A percentile compares a stretch with the other conserved stretches of the same genome.
These are phyloP conservation scores for Spongilla lacustris DNA, from an alignment of 37 sponge, comb jelly and placozoan genomes.

Conservation along the genomic window DNA sequence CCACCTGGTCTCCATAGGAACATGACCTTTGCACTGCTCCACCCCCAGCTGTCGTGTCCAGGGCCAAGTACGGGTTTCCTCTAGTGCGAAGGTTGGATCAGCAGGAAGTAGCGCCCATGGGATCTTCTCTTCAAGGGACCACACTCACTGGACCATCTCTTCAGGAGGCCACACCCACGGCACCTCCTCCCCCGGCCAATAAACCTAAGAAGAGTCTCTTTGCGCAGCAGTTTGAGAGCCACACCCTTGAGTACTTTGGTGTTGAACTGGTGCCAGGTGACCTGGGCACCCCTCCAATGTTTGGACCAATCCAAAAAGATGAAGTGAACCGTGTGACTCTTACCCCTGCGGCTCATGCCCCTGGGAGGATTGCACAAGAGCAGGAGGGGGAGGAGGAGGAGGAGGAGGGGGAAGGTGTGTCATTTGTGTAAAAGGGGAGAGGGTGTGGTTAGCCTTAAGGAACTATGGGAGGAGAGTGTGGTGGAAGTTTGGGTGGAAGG, in stretches of 20 bases:
- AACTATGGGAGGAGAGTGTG: neutral
- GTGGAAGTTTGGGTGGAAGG: neutral
- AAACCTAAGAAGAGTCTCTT: slow-evolving; percentile 62
- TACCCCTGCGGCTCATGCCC: neutral
- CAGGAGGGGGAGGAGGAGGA: neutral
- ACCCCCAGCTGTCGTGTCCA: neutral
- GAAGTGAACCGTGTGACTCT: neutral
- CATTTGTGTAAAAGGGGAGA: neutral
- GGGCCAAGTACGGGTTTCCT: slow-evolving; percentile 55
- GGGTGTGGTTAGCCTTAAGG: neutral
- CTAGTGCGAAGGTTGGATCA: slow-evolving; percentile 34
- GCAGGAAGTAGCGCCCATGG: neutral
- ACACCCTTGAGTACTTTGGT: slow-evolving; percentile 46
- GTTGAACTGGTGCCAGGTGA: slow-evolving; percentile 26
- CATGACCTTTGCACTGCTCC: neutral
- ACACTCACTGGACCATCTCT: neutral
- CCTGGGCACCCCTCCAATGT: slow-evolving; percentile 15
- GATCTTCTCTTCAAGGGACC: neutral
- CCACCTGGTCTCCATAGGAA: neutral
- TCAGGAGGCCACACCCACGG: neutral
- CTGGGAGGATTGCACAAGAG: no score
- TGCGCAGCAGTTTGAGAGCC: slow-evolving; percentile 59
- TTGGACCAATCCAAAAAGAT: neutral
- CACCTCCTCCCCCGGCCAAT: neutral
- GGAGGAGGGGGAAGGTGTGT: neutral